Base-by-base conservation (phyloP, 2,888 invertebrate species). In the Ophonus ardosiacus region DNA sequence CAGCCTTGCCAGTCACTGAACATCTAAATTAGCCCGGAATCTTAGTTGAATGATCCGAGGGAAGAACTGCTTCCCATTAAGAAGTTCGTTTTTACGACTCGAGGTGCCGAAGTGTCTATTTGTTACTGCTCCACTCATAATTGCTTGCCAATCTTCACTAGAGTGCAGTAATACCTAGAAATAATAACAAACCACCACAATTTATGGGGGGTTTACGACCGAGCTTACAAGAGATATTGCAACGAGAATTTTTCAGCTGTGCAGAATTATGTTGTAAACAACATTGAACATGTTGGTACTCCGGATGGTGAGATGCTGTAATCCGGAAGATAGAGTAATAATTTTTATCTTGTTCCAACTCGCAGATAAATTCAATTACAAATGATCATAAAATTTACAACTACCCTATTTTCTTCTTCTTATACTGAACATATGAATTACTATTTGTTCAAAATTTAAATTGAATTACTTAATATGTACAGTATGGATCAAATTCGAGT, bases 21-120 rank as follows among this genome's bases (percentile, higher is more conserved):
- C 76, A 83, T 81, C 81, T 81, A 81, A 81, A 81, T 81, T 81
- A 81, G 81, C 24, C 18, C 51, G 63, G 78, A 78, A 78, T 78
- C 78, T 78, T 78, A 78, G 78, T 78, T 57, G 78, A 78, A 78
- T 78, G 78, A 78, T 78, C 78, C 78, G 24, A 15, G 56, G 78
- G 78, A 78, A 56, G 78, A 78, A 78, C 78, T 31, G 21, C 15
- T 74, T 56, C 21, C 74, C 74, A 74, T 51, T 74, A 43, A 6
- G 74, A 74, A 78, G 78, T 78, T 78, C 57, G 78, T 78, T 78
- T 78, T 57, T 78, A 78, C 78, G 78, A 78, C 78, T 78, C 21
- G 56, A 78, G 78, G 56, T 78, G 57, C 18, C n/a, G 57, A 57
- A 78, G 17, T 78, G 78, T 57, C 57, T 56, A 78, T 57, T 56